phyloP scores from a whole-genome alignment of 2,113 vertebrate species.

The Entomyzon cyanotis region DNA sequence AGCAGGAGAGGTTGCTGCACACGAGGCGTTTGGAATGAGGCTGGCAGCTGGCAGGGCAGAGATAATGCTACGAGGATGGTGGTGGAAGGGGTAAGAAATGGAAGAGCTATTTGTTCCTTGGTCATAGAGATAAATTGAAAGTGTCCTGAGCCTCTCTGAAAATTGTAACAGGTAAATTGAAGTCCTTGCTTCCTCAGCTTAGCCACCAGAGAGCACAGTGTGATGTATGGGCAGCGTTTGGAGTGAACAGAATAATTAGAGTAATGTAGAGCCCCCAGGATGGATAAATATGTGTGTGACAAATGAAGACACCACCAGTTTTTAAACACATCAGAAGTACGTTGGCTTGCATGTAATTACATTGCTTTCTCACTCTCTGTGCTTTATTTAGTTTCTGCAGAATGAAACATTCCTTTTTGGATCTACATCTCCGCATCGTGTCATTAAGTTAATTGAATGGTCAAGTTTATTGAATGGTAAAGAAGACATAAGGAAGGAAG shows the following conservation, averaged over 20 bases:
- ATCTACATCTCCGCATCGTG: background rate
- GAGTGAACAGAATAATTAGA: slow-evolving; percentile 4
- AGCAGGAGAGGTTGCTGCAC: background rate
- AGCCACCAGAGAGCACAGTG: background rate
- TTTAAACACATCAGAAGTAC: background rate
- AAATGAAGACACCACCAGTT: background rate
- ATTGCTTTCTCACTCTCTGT: background rate
- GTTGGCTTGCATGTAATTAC: background rate
- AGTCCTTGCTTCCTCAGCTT: background rate
- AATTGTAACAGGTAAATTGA: background rate
- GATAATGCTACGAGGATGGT: background rate
- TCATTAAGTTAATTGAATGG: background rate
- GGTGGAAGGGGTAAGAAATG: background rate
- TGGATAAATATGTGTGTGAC: background rate
- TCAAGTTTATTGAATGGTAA: background rate
- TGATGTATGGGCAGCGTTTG: background rate
- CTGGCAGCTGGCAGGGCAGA: background rate
- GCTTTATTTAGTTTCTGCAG: background rate
- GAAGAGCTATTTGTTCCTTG: background rate
- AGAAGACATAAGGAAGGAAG: background rate
- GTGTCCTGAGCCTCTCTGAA: background rate
- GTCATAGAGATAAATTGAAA: background rate
- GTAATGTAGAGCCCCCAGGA: background rate
- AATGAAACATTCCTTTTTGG: background rate
- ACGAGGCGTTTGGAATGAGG: background rate